Percentiles rank a stretch among this genome's conserved stretches.
These are phyloP conservation scores for Geotrypetes seraphini DNA, from an alignment of 2,797 vertebrate genomes.

Conservation along the genomic window DNA sequence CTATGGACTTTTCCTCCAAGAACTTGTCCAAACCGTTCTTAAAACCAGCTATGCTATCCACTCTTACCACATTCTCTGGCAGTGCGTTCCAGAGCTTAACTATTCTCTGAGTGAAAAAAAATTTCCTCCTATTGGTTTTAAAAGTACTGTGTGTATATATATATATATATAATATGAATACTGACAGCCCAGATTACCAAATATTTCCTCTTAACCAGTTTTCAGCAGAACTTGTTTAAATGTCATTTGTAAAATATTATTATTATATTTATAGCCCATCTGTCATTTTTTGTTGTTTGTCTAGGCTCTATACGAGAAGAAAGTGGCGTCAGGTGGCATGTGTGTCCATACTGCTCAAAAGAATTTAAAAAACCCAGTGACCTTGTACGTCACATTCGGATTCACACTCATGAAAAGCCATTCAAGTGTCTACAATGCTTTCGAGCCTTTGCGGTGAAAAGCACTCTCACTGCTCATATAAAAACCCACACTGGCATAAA, in stretches of 20 bases:
- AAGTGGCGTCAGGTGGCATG: conserved; percentile 91
- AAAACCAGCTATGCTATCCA: no score
- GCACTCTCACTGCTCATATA: conserved; percentile 94
- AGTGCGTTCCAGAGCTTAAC: no score
- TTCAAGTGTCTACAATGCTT: conserved; percentile 98
- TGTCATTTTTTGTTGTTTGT: neutral
- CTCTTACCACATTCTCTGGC: no score
- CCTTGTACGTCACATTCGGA: conserved; percentile 92
- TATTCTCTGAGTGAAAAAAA: no score
- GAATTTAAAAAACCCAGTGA: conserved; percentile 98
- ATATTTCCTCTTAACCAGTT: accelerated
- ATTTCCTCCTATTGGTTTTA: no score
- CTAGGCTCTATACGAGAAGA: conserved; percentile 88
- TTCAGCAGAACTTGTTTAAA: neutral
- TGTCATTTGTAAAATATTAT: no score
- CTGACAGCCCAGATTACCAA: neutral
- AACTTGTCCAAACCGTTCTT: no score
- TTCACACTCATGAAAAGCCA: conserved; percentile 96
- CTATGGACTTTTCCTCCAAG: no score
- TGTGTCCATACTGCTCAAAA: conserved; percentile 91
- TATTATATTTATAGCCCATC: no score
- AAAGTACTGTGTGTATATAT: no score
- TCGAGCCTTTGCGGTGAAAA: conserved; percentile 94
- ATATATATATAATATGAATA: neutral
- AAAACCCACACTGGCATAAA: conserved; percentile 96